Evolutionary conservation across 2,888 invertebrate genomes (phyloP), one percentile per base, ranked within the genome.

Genomic region (Aelia acuminata): DNA sequence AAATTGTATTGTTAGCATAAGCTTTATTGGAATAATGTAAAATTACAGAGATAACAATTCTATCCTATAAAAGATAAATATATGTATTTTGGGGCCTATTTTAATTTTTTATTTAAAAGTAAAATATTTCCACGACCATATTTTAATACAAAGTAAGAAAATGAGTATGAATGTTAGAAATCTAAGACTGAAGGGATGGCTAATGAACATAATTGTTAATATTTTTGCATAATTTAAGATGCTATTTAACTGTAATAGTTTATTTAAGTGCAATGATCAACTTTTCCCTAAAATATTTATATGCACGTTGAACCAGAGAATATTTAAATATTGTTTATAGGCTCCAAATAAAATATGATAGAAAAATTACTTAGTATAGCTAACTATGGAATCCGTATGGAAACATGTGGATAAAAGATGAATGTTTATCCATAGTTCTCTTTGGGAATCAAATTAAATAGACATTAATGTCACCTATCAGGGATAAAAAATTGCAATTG

Each of bases 1-100:
- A 88, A 84, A 84, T n/a, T 75, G 50, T 48, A 87, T 70, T 39
- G 35, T 43, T 35, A 20, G 31, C 22, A 50, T 85, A 20, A 85
- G 57, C 85, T 26, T n/a, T 50, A 53, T 53, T 57, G 20, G 43
- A 39, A 22, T 39, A 84, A 84, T 18, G 3, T 13, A 47, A 47
- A 80, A 80, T 75, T 75, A 39, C 39, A 39, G 5, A 80, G 43
- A 80, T 80, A 47, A 43, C 43, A 43, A 80, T 70, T 0, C 20
- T 70, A 70, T 70, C 10, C 18, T 70, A 70, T 70, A 18, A 20
- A n/a, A 57, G 1, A 57, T 57, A 26, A n/a, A 26, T 53, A 4
- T 22, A 70, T 4, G 26, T 35, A 70, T 35, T 70, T 70, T 35
- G 20, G 35, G 35, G 35, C 31, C 35, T 15, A 5, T 35, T 70